A percentile compares a stretch with the other conserved stretches of the same genome.
phyloP scores from a whole-genome alignment of 2,113 vertebrate genomes.

The Orthonyx spaldingii region DNA sequence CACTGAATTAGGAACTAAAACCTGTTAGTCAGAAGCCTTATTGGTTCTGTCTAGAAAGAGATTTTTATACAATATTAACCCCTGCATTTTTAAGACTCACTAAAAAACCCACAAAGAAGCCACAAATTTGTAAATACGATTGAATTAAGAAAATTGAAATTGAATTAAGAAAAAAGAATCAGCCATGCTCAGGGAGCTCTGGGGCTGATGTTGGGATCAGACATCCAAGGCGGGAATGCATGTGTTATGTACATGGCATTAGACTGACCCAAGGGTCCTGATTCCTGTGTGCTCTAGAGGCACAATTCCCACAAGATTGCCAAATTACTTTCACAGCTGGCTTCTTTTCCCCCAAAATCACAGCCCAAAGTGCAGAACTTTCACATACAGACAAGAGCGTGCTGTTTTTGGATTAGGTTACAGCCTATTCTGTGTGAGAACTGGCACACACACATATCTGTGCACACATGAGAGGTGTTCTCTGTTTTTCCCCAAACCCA shows the following conservation, averaged over 20 bases:
- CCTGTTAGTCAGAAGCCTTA: background rate
- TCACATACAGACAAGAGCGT: background rate
- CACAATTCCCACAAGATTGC: background rate
- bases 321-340: background rate
- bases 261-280: background rate
- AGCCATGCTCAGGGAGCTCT: background rate
- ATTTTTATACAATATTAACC: background rate
- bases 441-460: rapidly evolving
- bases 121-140: background rate
- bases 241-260: rapidly evolving
- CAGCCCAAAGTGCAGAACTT: background rate
- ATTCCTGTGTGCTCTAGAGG: background rate
- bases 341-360: background rate
- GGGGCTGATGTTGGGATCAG: background rate
- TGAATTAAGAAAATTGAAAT: background rate
- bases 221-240: background rate
- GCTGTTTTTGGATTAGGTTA: background rate
- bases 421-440: background rate
- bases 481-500: background rate
- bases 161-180: background rate
- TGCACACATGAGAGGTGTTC: background rate
- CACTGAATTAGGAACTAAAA: slow-evolving; percentile 28
- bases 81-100: background rate
- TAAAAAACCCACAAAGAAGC: background rate
- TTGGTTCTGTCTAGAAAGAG: background rate